phyloP scores from a whole-genome alignment of 1,140 invertebrate species.

The Vanessa tameamea region DNA sequence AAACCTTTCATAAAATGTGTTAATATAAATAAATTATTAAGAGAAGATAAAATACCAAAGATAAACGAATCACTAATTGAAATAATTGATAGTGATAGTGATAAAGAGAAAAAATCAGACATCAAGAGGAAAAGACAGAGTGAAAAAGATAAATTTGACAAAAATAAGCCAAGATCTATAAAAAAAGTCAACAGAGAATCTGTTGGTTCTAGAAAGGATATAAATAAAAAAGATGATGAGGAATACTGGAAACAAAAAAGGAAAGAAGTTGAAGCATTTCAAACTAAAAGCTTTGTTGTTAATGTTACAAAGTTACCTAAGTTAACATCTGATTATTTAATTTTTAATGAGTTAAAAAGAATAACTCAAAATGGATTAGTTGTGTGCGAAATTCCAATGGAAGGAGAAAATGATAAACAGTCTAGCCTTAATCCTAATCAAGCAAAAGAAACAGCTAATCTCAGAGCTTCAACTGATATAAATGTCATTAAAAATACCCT shows the following conservation, averaged over 20 bases:
- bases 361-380: conserved; percentile 48
- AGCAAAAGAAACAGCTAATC: not conserved
- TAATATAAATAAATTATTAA: conserved; percentile 62
- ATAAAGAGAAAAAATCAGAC: conserved; percentile 27
- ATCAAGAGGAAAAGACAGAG: conserved; percentile 19
- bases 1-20: conserved; percentile 68
- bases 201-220: not conserved
- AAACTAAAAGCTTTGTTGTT: conserved; percentile 57
- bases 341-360: conserved; percentile 51
- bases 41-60: conserved; percentile 46
- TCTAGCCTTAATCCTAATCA: not conserved
- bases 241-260: conserved; percentile 48
- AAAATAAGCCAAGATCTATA: conserved; percentile 21
- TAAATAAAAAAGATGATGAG: conserved; percentile 39
- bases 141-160: conserved; percentile 28
- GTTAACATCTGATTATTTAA: conserved; percentile 51
- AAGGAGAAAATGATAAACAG: not conserved
- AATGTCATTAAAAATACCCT: conserved; percentile 45
- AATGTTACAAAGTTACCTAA: conserved; percentile 54
- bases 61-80: conserved; percentile 33
- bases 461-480: conserved; percentile 17
- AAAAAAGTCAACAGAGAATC: conserved; percentile 29
- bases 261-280: conserved; percentile 57
- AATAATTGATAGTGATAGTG: conserved; percentile 33
- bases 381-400: conserved; percentile 42